Evolutionary conservation across 2,797 vertebrate species (phyloP).

Genomic region (Agapornis canus): DNA sequence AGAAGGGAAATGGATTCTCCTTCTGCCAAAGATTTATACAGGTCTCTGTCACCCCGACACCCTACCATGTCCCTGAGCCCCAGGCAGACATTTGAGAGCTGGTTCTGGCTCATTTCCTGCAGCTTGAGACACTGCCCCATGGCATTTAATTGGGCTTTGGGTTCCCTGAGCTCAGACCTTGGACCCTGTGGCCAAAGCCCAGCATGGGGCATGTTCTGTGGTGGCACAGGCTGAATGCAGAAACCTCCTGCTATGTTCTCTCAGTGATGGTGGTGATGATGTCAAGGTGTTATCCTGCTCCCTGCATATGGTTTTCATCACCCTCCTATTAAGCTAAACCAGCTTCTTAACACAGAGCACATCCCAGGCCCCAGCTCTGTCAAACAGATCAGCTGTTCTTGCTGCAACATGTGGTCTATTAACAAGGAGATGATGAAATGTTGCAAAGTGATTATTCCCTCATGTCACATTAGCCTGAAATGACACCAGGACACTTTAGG

Average conservation of each 20-base stretch:
- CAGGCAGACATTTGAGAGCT: not conserved
- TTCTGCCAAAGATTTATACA: not conserved
- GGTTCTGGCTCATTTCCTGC: not conserved
- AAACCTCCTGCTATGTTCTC: not conserved
- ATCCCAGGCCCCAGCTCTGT: not conserved
- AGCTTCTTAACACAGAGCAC: not conserved
- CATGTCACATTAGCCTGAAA: not conserved
- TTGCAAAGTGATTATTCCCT: conserved; percentile 10
- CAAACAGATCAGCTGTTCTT: not conserved
- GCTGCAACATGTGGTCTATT: not conserved
- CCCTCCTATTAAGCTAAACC: not conserved
- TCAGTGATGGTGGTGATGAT: not conserved
- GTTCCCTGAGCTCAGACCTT: not conserved
- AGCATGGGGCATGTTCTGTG: not conserved
- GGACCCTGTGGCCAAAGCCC: not conserved
- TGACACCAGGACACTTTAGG: not conserved
- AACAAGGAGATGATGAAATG: not conserved
- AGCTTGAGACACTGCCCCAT: not conserved
- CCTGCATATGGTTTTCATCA: not conserved
- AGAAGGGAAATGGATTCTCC: not conserved
- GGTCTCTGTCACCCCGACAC: not conserved
- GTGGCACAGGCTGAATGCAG: not conserved
- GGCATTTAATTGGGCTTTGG: not conserved
- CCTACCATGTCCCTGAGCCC: not conserved
- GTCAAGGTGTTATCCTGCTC: not conserved